Conservation (phyloP, 2,797 vertebrate genomes). For the Epinephelus malabaricus region DNA sequence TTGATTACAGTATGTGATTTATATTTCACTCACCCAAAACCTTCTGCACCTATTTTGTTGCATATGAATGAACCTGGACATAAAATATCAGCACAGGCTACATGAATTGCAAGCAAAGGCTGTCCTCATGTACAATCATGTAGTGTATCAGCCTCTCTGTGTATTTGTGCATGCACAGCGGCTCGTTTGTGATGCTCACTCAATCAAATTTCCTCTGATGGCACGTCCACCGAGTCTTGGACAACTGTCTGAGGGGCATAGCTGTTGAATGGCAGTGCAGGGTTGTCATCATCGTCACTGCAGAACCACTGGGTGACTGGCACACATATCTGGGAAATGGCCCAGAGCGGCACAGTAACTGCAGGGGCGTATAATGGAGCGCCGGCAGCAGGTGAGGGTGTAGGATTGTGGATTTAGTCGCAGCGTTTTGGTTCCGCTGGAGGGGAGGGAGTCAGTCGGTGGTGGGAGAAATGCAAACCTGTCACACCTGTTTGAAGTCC, state of each 20-base stretch:
- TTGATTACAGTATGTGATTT: background rate
- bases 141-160: background rate
- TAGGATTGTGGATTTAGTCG: constrained; percentile 55
- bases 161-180: background rate
- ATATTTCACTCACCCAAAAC: background rate
- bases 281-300: constrained; percentile 30
- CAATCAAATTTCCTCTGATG: constrained; percentile 17
- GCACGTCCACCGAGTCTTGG: background rate
- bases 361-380: constrained; percentile 38
- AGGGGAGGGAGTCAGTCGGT: constrained; percentile 45
- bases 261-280: constrained; percentile 43
- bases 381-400: constrained; percentile 46
- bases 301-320: constrained; percentile 37
- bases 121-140: background rate
- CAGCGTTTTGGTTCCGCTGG: constrained; percentile 49
- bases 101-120: background rate
- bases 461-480: constrained; percentile 64
- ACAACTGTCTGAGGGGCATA: constrained; percentile 24
- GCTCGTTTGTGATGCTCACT: constrained; percentile 11
- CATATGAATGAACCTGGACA: background rate
- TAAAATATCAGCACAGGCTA: background rate
- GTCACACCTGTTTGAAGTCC: constrained; percentile 77
- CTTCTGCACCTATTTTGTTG: constrained; percentile 6
- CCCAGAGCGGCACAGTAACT: constrained; percentile 31
- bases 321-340: constrained; percentile 30